Base-by-base conservation (phyloP, 2,888 invertebrate species). In the Tanypteryx hageni region DNA sequence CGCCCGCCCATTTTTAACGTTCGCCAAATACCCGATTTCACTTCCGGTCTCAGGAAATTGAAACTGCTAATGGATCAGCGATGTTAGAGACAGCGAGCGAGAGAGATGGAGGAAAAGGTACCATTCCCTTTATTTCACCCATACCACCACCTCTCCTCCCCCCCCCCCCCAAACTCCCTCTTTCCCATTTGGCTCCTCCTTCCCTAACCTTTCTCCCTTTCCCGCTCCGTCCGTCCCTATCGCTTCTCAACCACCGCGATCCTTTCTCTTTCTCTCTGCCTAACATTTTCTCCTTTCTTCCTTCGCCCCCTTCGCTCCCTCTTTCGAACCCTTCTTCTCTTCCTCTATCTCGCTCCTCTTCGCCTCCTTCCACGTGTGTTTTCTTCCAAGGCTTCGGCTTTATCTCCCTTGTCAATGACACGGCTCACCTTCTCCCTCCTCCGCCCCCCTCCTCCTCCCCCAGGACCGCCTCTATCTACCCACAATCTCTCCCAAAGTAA, bases 141-240 rank as follows among this genome's bases (percentile, higher is more conserved):
- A 16, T 14, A 22, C 13, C 76, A 22, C 76, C 22, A 76, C 27
- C 22, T 68, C 18, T n/a, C 68, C 68, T 68, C 10, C 27, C 27
- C 27, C 76, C 27, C n/a, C 76, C 76, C 76, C 76, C 22, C 76
- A 76, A 27, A 68, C 76, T n/a, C 27, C 76, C 76, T 76, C 76
- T 16, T 8, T 85, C 31, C 56, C 1, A 16, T 13, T 64, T n/a
- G 11, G 22, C 59, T 9, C n/a, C 18, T 59, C 85, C 58, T 59
- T 86, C 22, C 58, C 93, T 93, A 93, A 94, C 94, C 93, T 93
- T 93, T 81, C 86, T 93, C 93, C 93, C 44, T 44, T 44, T 44
- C 44, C 44, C 44, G 44, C 44, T 44, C 44, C 44, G 44, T 44
- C 44, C 44, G 44, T 44, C 44, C 44, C 3, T 44, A 44, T 44